Conservation (phyloP, 1,140 invertebrate species). For the Drosophila sechellia region DNA sequence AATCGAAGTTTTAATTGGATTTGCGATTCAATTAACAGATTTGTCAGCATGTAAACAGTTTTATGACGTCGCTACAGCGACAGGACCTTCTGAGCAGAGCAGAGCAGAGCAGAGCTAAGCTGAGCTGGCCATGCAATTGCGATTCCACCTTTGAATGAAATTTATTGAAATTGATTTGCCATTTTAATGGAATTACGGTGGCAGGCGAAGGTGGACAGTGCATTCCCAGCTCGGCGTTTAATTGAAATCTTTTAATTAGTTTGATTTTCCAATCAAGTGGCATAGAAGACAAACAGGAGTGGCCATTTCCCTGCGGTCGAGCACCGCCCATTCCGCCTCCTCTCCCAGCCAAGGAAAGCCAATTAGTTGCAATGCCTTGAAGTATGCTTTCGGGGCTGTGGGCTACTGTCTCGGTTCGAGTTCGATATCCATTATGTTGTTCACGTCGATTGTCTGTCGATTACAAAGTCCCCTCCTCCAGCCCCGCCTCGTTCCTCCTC, state of each 20-base stretch:
- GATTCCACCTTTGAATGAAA: slow-evolving; percentile 59
- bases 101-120: slow-evolving; percentile 9
- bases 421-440: slow-evolving; percentile 76
- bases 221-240: slow-evolving; percentile 69
- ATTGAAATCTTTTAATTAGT: slow-evolving; percentile 84
- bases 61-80: slow-evolving; percentile 59
- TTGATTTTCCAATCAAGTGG: slow-evolving; percentile 83
- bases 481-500: background rate
- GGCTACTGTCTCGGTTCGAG: slow-evolving; percentile 31
- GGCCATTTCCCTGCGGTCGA: slow-evolving; percentile 22
- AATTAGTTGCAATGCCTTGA: slow-evolving; percentile 78
- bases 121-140: slow-evolving; percentile 33
- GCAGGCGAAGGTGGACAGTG: slow-evolving; percentile 13
- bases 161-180: slow-evolving; percentile 82
- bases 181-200: slow-evolving; percentile 73
- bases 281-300: slow-evolving; percentile 51
- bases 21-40: slow-evolving; percentile 84
- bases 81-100: slow-evolving; percentile 7
- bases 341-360: slow-evolving; percentile 65
- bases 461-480: slow-evolving; percentile 54
- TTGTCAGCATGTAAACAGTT: slow-evolving; percentile 80
- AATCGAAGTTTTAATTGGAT: slow-evolving; percentile 84
- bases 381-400: slow-evolving; percentile 56
- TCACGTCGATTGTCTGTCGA: slow-evolving; percentile 78
- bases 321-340: slow-evolving; percentile 1